Conservation (phyloP, 2,797 vertebrate species). For the Antrozous pallidus region DNA sequence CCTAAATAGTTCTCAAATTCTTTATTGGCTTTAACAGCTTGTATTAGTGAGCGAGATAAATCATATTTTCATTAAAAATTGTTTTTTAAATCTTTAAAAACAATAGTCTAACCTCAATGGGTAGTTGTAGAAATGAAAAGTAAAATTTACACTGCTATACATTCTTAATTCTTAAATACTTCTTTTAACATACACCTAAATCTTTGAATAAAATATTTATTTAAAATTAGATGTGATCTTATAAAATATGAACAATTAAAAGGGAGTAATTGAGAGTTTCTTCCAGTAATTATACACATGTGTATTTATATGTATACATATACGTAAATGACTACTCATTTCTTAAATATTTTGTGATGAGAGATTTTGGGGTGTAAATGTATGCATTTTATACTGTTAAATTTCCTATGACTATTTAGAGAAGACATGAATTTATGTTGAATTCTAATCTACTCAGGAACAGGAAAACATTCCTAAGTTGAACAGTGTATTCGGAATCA, state of each 20-base stretch:
- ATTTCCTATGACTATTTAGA: background rate
- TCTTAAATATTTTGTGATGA: background rate
- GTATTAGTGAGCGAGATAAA: background rate
- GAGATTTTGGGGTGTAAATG: background rate
- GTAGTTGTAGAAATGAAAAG: background rate
- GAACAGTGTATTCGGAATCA: background rate
- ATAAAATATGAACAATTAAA: conserved; percentile 22
- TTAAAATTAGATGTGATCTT: background rate
- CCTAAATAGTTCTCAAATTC: conserved; percentile 30
- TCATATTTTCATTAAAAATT: conserved; percentile 51
- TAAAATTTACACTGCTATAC: background rate
- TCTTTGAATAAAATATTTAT: conserved; percentile 45
- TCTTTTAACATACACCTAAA: conserved; percentile 18
- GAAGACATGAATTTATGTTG: background rate
- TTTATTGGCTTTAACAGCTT: conserved; percentile 49
- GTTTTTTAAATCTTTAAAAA: conserved; percentile 35
- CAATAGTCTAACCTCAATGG: background rate
- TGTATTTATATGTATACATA: background rate
- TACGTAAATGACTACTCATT: background rate
- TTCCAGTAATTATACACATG: background rate
- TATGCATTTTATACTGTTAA: background rate
- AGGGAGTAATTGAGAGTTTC: conserved; percentile 8
- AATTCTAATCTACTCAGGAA: background rate
- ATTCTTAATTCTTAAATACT: conserved; percentile 49
- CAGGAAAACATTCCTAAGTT: background rate